These are phyloP conservation scores for Daptonema setosum DNA, from an alignment of 2,888 invertebrate species.

Conservation along the genomic window DNA sequence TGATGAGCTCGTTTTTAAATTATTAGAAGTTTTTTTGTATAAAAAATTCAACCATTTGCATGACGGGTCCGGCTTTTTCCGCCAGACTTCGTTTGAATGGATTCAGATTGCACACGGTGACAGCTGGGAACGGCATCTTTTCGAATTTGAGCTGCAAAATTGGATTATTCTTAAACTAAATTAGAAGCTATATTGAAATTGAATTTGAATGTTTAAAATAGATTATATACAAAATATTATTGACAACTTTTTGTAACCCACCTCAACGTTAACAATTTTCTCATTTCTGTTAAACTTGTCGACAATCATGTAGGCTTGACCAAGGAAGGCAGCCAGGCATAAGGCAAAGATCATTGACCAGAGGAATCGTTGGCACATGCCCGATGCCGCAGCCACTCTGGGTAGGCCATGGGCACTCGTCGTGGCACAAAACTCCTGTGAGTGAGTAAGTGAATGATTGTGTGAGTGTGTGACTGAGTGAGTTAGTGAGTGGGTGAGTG, in stretches of 20 bases:
- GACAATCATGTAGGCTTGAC: constrained; percentile 20
- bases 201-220: neutral
- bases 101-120: constrained; percentile 24
- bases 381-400: constrained; percentile 17
- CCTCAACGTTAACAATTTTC: constrained; percentile 24
- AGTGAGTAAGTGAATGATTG: no score
- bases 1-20: no score
- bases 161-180: neutral
- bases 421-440: constrained; percentile 1
- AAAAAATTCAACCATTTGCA: constrained; percentile 14
- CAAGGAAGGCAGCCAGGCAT: constrained; percentile 18
- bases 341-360: constrained; percentile 20
- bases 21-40: no score
- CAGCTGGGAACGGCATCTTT: constrained; percentile 21
- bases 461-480: no score
- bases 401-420: constrained; percentile 23
- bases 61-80: constrained; percentile 14
- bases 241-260: neutral
- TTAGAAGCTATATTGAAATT: neutral
- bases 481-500: no score
- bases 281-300: constrained; percentile 21
- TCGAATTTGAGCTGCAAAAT: constrained; percentile 17
- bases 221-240: neutral
- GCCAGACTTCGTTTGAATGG: constrained; percentile 24
- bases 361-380: constrained; percentile 13